These are phyloP conservation scores for Cricetomys ansorgei DNA, from an alignment of 2,113 vertebrate species.

Conservation along the genomic window DNA sequence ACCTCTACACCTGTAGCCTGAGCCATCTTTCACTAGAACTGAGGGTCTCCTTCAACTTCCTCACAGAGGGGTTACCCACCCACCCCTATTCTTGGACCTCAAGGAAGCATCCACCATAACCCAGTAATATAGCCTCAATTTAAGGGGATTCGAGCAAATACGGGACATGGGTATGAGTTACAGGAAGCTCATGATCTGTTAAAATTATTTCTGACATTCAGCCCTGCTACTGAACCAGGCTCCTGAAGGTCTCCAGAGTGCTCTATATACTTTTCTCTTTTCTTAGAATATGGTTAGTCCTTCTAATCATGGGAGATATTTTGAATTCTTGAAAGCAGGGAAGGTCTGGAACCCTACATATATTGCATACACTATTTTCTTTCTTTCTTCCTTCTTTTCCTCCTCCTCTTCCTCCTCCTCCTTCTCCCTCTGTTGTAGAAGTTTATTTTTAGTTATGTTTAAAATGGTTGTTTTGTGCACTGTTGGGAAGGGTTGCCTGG, in stretches of 20 bases:
- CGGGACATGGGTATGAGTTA: not conserved
- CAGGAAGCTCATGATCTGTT: not conserved
- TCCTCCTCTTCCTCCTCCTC: too few species aligned
- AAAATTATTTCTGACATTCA: not conserved
- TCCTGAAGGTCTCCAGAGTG: not conserved
- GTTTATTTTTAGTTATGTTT: too few species aligned
- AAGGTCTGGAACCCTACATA: not conserved
- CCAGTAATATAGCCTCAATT: not conserved
- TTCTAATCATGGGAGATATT: not conserved
- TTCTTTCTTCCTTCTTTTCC: not conserved
- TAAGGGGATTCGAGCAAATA: not conserved
- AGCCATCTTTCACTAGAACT: not conserved
- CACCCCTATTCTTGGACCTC: not conserved
- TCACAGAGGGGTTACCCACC: not conserved
- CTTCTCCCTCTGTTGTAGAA: not conserved
- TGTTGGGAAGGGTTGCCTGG: too few species aligned
- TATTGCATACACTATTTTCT: not conserved
- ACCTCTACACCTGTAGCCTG: not conserved
- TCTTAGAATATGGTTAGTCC: not conserved
- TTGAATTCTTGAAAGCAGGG: not conserved
- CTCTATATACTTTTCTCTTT: not conserved
- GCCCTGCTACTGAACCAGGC: not conserved
- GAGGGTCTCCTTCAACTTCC: not conserved
- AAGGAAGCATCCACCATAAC: not conserved
- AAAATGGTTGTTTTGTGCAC: too few species aligned